phyloP scores from a whole-genome alignment of 2,888 invertebrate species.

The Sphinx pinastri region DNA sequence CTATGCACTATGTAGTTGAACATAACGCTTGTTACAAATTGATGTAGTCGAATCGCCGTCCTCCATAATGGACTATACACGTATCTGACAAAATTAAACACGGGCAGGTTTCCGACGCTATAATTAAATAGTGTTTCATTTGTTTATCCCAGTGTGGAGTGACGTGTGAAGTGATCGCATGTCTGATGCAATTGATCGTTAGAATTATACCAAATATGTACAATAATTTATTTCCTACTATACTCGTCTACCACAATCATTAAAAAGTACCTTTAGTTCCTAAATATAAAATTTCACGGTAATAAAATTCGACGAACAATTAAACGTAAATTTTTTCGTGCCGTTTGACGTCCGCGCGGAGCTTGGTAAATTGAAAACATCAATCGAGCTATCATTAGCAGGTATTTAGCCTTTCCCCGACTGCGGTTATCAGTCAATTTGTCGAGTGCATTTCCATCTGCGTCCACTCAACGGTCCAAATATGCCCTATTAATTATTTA shows the following conservation, averaged over 20 bases:
- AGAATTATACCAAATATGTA: neutral
- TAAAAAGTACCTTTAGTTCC: neutral
- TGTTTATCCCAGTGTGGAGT: neutral
- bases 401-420: constrained; percentile 80
- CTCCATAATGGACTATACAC: constrained; percentile 19
- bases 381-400: constrained; percentile 77
- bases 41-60: constrained; percentile 22
- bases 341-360: constrained; percentile 20
- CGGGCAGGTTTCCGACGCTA: constrained; percentile 28
- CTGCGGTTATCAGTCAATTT: constrained; percentile 82
- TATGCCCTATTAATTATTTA: constrained; percentile 80
- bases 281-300: neutral
- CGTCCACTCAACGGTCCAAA: constrained; percentile 68
- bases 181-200: constrained; percentile 6
- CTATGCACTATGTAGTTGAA: constrained; percentile 53
- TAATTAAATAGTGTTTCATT: constrained; percentile 24
- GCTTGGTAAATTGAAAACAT: constrained; percentile 53
- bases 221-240: neutral
- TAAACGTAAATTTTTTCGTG: constrained; percentile 16
- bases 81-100: constrained; percentile 33
- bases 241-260: neutral
- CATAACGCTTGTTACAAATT: constrained; percentile 32
- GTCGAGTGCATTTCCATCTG: constrained; percentile 79
- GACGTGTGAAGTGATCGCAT: constrained; percentile 7
- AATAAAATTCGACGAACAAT: neutral